phyloP scores from a whole-genome alignment of 2,797 vertebrate genomes.

The Steatocranus sp. region DNA sequence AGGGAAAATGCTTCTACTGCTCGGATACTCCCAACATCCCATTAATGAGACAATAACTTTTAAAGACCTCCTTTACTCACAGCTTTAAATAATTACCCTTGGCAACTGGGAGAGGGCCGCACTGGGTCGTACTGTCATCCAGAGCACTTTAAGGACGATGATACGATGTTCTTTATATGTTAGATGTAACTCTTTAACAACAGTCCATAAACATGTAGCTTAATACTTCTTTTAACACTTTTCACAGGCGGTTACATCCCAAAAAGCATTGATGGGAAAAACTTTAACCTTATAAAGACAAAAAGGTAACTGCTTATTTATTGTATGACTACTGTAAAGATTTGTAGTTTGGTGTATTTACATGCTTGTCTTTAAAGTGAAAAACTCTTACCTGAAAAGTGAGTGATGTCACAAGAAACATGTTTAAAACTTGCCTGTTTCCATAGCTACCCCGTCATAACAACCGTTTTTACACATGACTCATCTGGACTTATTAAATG shows the following conservation, averaged over 20 bases:
- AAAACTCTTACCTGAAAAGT: background rate
- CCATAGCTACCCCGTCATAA: background rate
- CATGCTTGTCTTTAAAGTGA: background rate
- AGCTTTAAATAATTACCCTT: background rate
- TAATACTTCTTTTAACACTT: background rate
- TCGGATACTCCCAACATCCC: background rate
- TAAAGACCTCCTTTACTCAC: background rate
- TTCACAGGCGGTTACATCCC: background rate
- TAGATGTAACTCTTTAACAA: background rate
- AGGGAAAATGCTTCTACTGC: background rate
- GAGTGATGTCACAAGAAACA: background rate
- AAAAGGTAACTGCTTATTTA: background rate
- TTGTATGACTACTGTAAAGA: background rate
- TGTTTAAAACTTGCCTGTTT: background rate
- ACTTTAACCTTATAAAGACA: accelerated
- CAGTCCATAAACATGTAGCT: background rate
- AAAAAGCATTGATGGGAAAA: background rate
- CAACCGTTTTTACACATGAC: background rate
- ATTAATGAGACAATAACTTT: background rate
- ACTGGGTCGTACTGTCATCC: background rate
- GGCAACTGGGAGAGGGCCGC: background rate
- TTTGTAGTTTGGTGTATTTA: background rate
- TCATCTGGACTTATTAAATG: background rate
- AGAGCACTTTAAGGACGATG: background rate
- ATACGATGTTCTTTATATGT: background rate